Percentiles rank a stretch among this genome's conserved stretches.
Evolutionary conservation across 2,113 vertebrate species (phyloP).

Genomic region (Psammodynastes pulverulentus): DNA sequence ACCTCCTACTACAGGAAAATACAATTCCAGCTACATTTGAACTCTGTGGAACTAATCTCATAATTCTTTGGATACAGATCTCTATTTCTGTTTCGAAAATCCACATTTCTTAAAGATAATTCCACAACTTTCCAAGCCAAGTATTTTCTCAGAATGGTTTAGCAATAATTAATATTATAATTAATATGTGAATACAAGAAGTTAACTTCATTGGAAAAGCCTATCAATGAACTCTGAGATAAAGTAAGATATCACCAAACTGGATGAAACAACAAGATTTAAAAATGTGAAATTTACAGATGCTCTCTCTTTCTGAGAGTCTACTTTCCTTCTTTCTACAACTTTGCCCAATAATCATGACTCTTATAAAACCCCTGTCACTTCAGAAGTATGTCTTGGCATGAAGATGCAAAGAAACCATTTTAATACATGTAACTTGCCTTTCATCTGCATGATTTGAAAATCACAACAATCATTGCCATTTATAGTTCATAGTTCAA

Average conservation of each 20-base stretch:
- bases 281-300: conserved; percentile 68
- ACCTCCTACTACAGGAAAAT: not conserved
- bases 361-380: conserved; percentile 35
- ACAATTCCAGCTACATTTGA: not conserved
- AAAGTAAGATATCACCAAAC: conserved; percentile 66
- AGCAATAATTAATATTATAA: conserved; percentile 24
- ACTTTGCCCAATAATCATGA: conserved; percentile 34
- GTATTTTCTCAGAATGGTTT: conserved; percentile 42
- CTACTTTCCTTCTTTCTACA: conserved; percentile 55
- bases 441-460: conserved; percentile 50
- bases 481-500: conserved; percentile 45
- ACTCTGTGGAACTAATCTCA: not conserved
- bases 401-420: conserved; percentile 11
- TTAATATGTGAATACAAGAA: conserved; percentile 12
- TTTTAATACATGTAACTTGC: conserved; percentile 29
- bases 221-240: conserved; percentile 65
- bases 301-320: conserved; percentile 57
- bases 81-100: conserved; percentile 40
- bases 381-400: conserved; percentile 41
- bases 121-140: conserved; percentile 27
- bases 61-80: not conserved
- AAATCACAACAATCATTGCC: conserved; percentile 52
- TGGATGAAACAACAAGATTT: conserved; percentile 45
- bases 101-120: conserved; percentile 47
- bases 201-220: conserved; percentile 67